Conservation (phyloP, 2,888 invertebrate genomes). For the Cantharis flavilabris region DNA sequence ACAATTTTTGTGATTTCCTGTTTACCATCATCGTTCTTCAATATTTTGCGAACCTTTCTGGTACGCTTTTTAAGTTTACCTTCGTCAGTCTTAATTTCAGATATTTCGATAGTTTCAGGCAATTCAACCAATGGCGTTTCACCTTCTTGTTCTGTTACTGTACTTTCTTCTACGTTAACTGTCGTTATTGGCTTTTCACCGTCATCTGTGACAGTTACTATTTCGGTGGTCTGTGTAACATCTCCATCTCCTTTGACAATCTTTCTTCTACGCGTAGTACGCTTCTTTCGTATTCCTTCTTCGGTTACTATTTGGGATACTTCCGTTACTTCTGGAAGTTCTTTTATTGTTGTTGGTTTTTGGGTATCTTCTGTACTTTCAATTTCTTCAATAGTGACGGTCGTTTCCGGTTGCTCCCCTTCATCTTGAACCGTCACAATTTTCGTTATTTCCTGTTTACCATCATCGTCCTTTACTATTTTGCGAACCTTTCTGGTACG, state of each 20-base stretch:
- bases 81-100: conserved; percentile 42
- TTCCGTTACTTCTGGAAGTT: conserved; percentile 34
- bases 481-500: conserved; percentile 46
- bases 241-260: conserved; percentile 22
- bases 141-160: conserved; percentile 25
- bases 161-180: not conserved
- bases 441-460: conserved; percentile 53
- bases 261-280: conserved; percentile 21
- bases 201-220: conserved; percentile 40
- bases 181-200: conserved; percentile 42
- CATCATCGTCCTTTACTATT: conserved; percentile 54
- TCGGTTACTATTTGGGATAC: conserved; percentile 8
- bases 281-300: conserved; percentile 24
- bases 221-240: conserved; percentile 19
- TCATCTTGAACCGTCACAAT: conserved; percentile 56
- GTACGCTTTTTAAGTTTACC: conserved; percentile 42
- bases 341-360: conserved; percentile 28
- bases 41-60: conserved; percentile 37
- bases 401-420: conserved; percentile 52
- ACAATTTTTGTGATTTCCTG: conserved; percentile 39
- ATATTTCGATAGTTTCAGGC: conserved; percentile 42
- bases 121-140: conserved; percentile 33
- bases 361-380: conserved; percentile 37
- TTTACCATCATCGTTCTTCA: conserved; percentile 30
- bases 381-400: conserved; percentile 30